Conservation (phyloP, 2,797 vertebrate genomes). For the Malacoctenus gilli region DNA sequence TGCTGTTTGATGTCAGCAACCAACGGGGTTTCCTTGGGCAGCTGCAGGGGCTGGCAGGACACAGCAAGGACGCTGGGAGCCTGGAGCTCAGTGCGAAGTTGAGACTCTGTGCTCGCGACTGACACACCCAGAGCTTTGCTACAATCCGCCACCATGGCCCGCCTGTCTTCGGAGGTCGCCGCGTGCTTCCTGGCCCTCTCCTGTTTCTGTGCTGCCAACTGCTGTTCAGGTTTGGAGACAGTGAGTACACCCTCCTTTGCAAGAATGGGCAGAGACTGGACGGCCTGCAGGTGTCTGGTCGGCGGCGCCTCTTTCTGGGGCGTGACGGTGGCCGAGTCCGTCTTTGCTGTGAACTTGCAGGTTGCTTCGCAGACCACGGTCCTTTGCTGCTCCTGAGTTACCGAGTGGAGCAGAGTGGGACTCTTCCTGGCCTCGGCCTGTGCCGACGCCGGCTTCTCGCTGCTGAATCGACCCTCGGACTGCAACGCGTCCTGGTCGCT, state of each 20-base stretch:
- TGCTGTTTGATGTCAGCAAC: slow-evolving; percentile 66
- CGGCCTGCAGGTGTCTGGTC: slow-evolving; percentile 70
- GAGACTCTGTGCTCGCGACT: slow-evolving; percentile 52
- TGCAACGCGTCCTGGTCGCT: slow-evolving; percentile 72
- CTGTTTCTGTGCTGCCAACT: slow-evolving; percentile 69
- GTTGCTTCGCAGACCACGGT: slow-evolving; percentile 65
- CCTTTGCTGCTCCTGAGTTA: slow-evolving; percentile 73
- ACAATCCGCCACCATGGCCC: slow-evolving; percentile 69
- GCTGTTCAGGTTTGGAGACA: slow-evolving; percentile 64
- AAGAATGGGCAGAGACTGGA: slow-evolving; percentile 64
- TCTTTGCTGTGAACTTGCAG: slow-evolving; percentile 56
- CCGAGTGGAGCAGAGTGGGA: slow-evolving; percentile 65
- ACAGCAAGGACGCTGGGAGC: slow-evolving; percentile 67
- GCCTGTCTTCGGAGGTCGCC: slow-evolving; percentile 75
- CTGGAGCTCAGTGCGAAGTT: slow-evolving; percentile 64
- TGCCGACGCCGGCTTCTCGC: slow-evolving; percentile 61
- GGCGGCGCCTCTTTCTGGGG: slow-evolving; percentile 59
- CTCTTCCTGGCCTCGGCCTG: slow-evolving; percentile 63
- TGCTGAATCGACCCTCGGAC: slow-evolving; percentile 72
- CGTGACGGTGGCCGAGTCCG: slow-evolving; percentile 40
- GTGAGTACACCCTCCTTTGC: slow-evolving; percentile 80
- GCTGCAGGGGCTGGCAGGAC: slow-evolving; percentile 66
- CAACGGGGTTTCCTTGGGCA: slow-evolving; percentile 81
- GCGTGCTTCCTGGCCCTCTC: slow-evolving; percentile 75
- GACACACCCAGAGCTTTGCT: slow-evolving; percentile 68